Base-by-base conservation (phyloP, 2,888 invertebrate genomes). In the Copidosoma aretas region DNA sequence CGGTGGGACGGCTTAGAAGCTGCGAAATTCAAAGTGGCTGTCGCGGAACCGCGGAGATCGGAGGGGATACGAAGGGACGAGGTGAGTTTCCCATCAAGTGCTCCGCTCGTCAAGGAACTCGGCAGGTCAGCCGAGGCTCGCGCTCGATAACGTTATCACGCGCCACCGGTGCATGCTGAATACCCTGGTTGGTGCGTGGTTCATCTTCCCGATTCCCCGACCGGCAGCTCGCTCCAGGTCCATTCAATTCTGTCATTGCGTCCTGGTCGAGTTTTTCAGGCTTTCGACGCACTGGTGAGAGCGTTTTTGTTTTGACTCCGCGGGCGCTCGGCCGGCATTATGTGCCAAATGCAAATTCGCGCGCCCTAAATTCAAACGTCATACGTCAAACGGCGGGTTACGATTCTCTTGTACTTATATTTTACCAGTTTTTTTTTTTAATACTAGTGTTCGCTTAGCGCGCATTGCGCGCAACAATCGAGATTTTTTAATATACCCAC, bases 61-160 rank as follows among this genome's bases (percentile, higher is more conserved):
- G 21, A 49, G 21, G 41, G 43, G 14, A 21, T 1, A 24, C 19
- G 57, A 22, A 22, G 25, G 39, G 53, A 21, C 46, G 53, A 32
- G 43, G 8, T 46, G 60, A 64, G 64, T 56, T 41, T 64, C 64
- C 59, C 51, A 41, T 53, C 24, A 32, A 57, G 25, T 15, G 21
- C 43, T 49, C 14, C 0, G 17, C 54, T 39, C 12, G 19, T 25
- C 1, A n/a, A 54, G 53, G 21, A 24, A 70, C 70, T 70, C 46
- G 32, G 57, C 24, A 46, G 65, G 60, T 71, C 71, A 71, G 53
- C 32, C 68, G 71, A 71, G 68, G 52, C 19, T 41, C 62, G 32
- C 65, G 71, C 41, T 71, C 71, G 60, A 71, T 71, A 71, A 67
- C 64, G 32, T 8, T 5, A 32, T 32, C n/a, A 67, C 58, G 57